Evolutionary conservation across 2,113 vertebrate species (phyloP).

Genomic region (Euleptes europaea): DNA sequence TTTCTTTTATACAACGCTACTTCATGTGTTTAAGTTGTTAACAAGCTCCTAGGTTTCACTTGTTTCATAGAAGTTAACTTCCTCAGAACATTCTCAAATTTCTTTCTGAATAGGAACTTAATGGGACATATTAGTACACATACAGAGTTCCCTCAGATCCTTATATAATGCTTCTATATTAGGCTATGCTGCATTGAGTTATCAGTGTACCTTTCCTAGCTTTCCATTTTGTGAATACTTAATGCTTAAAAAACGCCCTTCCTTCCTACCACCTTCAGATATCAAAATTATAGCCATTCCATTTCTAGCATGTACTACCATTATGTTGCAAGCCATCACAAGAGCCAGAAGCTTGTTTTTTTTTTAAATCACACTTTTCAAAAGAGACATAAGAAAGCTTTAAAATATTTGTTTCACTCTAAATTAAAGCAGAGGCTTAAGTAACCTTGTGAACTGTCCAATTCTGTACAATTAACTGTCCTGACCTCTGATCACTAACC

Average conservation of each 20-base stretch:
- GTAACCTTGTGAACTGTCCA: neutral
- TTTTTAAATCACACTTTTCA: neutral
- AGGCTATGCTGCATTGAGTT: too few species aligned
- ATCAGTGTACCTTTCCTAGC: too few species aligned
- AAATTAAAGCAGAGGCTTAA: neutral
- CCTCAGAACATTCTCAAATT: too few species aligned
- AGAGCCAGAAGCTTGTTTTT: neutral
- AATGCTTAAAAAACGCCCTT: neutral
- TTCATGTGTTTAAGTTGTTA: too few species aligned
- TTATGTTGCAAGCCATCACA: neutral
- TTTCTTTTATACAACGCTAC: too few species aligned
- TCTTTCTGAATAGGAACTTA: too few species aligned
- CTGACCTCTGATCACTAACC: slow-evolving; percentile 36
- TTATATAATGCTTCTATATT: too few species aligned
- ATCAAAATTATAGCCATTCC: neutral
- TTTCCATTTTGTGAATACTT: neutral
- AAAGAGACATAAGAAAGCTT: neutral
- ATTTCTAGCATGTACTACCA: neutral
- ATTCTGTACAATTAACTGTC: neutral
- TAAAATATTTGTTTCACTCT: neutral
- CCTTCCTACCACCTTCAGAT: neutral
- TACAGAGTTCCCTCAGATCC: too few species aligned
- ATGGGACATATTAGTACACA: too few species aligned
- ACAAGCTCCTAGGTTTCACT: too few species aligned
- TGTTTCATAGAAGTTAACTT: too few species aligned